These are phyloP conservation scores for Sclerodermus sp. DNA, from an alignment of 2,888 invertebrate species.

Conservation along the genomic window DNA sequence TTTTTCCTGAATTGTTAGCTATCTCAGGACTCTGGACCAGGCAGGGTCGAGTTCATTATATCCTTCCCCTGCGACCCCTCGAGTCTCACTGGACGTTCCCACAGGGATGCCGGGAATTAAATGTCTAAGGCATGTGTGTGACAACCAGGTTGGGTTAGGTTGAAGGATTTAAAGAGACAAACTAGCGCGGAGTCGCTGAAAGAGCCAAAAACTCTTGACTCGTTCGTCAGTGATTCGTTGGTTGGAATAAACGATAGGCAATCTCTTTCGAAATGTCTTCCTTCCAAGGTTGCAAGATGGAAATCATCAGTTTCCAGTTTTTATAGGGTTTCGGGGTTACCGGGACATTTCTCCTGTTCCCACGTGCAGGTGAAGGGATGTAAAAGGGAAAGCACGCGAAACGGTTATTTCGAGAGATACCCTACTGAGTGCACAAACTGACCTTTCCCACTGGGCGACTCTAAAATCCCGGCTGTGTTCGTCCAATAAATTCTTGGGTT, in stretches of 20 bases:
- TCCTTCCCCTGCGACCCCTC: constrained; percentile 1
- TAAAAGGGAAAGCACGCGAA: neutral
- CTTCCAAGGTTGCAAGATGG: too few relatives aligned
- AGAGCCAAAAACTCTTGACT: too few relatives aligned
- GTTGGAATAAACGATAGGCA: too few relatives aligned
- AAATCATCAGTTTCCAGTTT: neutral
- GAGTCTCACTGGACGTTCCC: constrained; percentile 37
- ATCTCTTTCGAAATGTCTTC: too few relatives aligned
- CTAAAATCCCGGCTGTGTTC: too few relatives aligned
- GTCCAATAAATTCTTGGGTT: too few relatives aligned
- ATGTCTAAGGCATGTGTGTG: constrained; percentile 26
- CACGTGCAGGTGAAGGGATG: neutral
- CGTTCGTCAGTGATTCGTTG: too few relatives aligned
- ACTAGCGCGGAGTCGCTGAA: neutral
- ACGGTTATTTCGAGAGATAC: neutral
- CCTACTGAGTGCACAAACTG: constrained; percentile 3
- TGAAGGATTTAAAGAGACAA: constrained; percentile 30
- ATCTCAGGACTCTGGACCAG: constrained; percentile 23
- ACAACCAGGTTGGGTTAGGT: constrained; percentile 27
- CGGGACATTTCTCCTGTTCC: neutral
- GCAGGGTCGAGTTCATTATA: constrained; percentile 32
- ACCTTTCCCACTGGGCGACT: constrained; percentile 5
- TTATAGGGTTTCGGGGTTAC: neutral
- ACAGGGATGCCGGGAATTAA: constrained; percentile 42
- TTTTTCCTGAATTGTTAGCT: neutral